These are phyloP conservation scores for Ectemnius lituratus DNA, from an alignment of 2,888 invertebrate genomes.

Conservation along the genomic window DNA sequence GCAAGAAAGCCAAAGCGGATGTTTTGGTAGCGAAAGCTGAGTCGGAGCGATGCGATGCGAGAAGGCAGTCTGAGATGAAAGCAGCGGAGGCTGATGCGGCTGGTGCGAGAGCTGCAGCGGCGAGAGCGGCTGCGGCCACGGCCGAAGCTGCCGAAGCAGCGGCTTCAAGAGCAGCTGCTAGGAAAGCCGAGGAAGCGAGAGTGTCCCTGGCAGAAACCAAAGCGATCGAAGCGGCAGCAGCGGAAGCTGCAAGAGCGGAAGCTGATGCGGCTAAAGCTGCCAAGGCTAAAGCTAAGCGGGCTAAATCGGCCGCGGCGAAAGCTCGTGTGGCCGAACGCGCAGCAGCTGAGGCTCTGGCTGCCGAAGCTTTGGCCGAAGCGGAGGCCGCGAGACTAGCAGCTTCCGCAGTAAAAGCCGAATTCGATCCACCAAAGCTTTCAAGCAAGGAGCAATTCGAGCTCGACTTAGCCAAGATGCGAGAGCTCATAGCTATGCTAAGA, in stretches of 20 bases:
- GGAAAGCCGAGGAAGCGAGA: neutral
- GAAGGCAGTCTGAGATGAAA: too few relatives aligned
- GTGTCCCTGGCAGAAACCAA: neutral
- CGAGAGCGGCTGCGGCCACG: too few relatives aligned
- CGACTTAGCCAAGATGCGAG: neutral
- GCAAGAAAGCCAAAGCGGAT: conserved; percentile 11
- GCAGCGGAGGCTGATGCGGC: too few relatives aligned
- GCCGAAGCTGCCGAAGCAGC: too few relatives aligned
- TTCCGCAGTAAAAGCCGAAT: too few relatives aligned
- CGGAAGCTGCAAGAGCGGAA: neutral
- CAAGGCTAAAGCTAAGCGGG: neutral
- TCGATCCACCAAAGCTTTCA: too few relatives aligned
- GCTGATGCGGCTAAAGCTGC: conserved; percentile 1
- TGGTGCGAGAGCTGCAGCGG: too few relatives aligned
- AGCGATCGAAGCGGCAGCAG: neutral
- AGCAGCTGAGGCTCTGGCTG: neutral
- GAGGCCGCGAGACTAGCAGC: too few relatives aligned
- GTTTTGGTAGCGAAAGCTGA: neutral
- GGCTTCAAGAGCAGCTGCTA: too few relatives aligned
- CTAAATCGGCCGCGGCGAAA: too few relatives aligned
- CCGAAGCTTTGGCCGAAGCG: conserved; percentile 4
- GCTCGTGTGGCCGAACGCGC: too few relatives aligned
- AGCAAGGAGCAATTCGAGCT: neutral
- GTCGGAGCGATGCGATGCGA: neutral
- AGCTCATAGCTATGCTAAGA: conserved; percentile 23